Conservation (phyloP, 2,797 vertebrate genomes). For the Ptychobarbus kaznakovi region DNA sequence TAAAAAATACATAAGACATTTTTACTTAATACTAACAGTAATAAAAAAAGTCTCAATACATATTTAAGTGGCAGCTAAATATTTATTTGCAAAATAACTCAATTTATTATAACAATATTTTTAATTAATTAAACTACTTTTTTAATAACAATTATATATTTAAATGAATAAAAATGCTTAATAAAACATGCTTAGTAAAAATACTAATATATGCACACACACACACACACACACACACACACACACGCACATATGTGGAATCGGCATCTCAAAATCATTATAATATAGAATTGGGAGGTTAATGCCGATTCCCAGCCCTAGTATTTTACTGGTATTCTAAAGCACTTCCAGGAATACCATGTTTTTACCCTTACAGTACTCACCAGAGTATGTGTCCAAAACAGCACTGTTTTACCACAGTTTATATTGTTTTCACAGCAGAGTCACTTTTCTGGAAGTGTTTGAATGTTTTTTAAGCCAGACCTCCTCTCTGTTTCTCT, state of each 20-base stretch:
- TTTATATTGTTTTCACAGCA: background rate
- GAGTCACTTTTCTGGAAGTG: background rate
- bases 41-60: too few species aligned
- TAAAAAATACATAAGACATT: too few species aligned
- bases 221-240: too few species aligned
- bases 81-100: too few species aligned
- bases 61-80: too few species aligned
- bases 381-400: background rate
- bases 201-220: too few species aligned
- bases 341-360: background rate
- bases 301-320: background rate
- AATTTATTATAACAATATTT: too few species aligned
- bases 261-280: background rate
- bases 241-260: background rate
- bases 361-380: background rate
- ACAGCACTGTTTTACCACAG: background rate
- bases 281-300: background rate
- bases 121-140: too few species aligned
- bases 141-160: too few species aligned
- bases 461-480: conserved; percentile 20
- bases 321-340: background rate
- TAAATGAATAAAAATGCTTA: too few species aligned
- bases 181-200: too few species aligned
- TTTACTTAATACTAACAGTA: too few species aligned
- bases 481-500: conserved; percentile 26